Base-by-base conservation (phyloP, 2,797 vertebrate genomes). In the Brotula barbata region DNA sequence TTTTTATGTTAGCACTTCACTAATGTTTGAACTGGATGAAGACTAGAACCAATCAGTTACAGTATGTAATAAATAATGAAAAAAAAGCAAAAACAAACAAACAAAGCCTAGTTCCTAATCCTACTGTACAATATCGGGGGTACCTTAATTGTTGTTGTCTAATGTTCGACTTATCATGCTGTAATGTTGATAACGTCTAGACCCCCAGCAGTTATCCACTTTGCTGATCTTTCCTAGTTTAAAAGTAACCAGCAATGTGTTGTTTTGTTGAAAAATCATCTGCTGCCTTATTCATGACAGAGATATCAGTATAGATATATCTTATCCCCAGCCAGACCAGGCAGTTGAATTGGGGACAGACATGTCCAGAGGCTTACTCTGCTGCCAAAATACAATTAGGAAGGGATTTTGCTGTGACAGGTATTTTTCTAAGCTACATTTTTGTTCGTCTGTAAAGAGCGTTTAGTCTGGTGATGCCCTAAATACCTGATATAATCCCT, bases 341-440 rank as follows among this genome's bases (percentile, higher is more conserved):
- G 45, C 42, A 10, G 47, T 49, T 75, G 54, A 64, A 67, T 72
- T 57, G 16, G 53, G 14, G 23, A n/a, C 48, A 41, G 31, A 36
- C 13, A 17, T 20, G 9, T 50, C 75, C 63, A 69, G 70, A 75
- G 65, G 71, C 22, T 81, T 74, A 63, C 17, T 42, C 7, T 48
- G 19, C 17, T 20, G 16, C 1, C 3, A 14, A 71, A 68, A 77
- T 76, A 47, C 61, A 40, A 57, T 20, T 21, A 7, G 44, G 57
- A 74, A 72, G 62, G 22, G 64, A 44, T 72, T 64, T 72, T 39
- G 47, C 67, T 77, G 67, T 74, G 7, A 19, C 11, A 23, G 15
- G 40, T 53, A 44, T 59, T 50, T 66, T 59, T 37, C 28, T 60
- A 52, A 44, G 46, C 50, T 46, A 52, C 22, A 53, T 58, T 78